Evolutionary conservation across 2,888 invertebrate genomes (phyloP).

Genomic region (Spodoptera picta): DNA sequence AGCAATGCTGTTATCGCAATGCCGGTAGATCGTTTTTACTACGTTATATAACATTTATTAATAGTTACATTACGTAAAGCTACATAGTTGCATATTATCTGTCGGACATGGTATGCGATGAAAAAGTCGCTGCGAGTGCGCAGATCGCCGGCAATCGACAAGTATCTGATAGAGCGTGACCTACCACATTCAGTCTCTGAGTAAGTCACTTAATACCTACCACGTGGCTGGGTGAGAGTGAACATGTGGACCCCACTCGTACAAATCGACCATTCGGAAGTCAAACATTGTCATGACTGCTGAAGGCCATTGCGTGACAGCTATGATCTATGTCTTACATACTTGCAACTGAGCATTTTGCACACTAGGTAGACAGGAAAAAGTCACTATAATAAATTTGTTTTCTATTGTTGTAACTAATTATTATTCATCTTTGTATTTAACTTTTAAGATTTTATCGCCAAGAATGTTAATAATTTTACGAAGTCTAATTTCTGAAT

Average conservation of each 20-base stretch:
- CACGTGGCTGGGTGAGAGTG: slow-evolving; percentile 33
- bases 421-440: too few relatives aligned
- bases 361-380: slow-evolving; percentile 4
- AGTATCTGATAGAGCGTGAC: slow-evolving; percentile 65
- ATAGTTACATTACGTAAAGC: slow-evolving; percentile 21
- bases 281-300: slow-evolving; percentile 17
- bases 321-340: slow-evolving; percentile 25
- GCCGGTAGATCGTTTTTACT: slow-evolving; percentile 19
- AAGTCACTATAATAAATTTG: slow-evolving; percentile 9
- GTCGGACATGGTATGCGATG: slow-evolving; percentile 48
- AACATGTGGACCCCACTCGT: slow-evolving; percentile 31
- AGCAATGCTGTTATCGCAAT: slow-evolving; percentile 10
- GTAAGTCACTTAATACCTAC: slow-evolving; percentile 37
- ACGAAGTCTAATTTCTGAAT: too few relatives aligned
- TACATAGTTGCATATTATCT: slow-evolving; percentile 56
- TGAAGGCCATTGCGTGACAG: slow-evolving; percentile 33
- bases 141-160: slow-evolving; percentile 54
- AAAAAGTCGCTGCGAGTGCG: slow-evolving; percentile 56
- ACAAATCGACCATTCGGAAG: slow-evolving; percentile 32
- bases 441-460: too few relatives aligned
- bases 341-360: slow-evolving; percentile 8
- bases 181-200: slow-evolving; percentile 63
- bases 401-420: too few relatives aligned
- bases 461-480: too few relatives aligned
- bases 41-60: slow-evolving; percentile 24